Percentiles rank a stretch among this genome's conserved stretches.
phyloP scores from a whole-genome alignment of 2,113 vertebrate species.

The Philantomba maxwellii region DNA sequence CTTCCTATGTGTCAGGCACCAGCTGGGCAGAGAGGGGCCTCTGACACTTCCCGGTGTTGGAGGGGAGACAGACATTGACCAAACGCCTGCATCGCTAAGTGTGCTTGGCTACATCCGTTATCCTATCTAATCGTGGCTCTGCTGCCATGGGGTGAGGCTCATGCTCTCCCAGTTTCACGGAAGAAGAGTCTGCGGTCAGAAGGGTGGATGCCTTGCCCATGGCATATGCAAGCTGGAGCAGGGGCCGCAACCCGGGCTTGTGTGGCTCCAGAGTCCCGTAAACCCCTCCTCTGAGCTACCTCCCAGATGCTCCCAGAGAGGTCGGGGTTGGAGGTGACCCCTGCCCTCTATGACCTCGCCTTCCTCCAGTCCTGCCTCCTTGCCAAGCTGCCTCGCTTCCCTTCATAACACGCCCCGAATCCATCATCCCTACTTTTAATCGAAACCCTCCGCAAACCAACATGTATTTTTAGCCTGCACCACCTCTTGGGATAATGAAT shows the following conservation, averaged over 20 bases:
- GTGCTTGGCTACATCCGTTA: accelerated
- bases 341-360: background rate
- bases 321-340: accelerated
- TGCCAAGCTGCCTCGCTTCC: accelerated
- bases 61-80: background rate
- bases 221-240: accelerated
- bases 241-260: background rate
- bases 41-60: accelerated
- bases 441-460: background rate
- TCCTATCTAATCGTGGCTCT: accelerated
- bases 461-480: background rate
- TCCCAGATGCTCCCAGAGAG: accelerated
- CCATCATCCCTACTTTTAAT: background rate
- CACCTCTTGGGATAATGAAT: conserved; percentile 33
- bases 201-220: background rate
- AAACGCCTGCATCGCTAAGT: accelerated
- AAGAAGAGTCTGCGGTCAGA: background rate
- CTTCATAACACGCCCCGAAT: accelerated
- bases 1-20: background rate
- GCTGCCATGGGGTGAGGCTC: accelerated
- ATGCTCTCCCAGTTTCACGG: background rate
- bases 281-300: background rate
- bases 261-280: accelerated
- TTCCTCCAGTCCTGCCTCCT: background rate
- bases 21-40: background rate